Percentiles rank a stretch among this genome's conserved stretches.
Evolutionary conservation across 2,797 vertebrate species (phyloP).

Genomic region (Rhinatrema bivittatum): DNA sequence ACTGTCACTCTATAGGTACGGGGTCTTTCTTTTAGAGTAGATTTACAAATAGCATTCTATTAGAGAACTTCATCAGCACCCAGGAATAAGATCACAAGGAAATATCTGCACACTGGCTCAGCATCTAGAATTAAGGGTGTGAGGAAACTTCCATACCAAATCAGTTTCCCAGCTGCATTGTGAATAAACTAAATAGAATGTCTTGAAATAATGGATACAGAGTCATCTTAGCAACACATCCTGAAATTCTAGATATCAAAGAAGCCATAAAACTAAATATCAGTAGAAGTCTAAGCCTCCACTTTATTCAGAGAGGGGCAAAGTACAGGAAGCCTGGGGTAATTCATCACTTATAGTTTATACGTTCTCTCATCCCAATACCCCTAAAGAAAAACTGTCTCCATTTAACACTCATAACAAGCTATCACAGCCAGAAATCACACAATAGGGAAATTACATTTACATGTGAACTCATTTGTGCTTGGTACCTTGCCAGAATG

Average conservation of each 20-base stretch:
- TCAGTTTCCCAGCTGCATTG: neutral
- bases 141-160: too few relatives aligned
- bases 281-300: neutral
- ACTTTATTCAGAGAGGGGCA: slow-evolving; percentile 3
- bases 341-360: slow-evolving; percentile 29
- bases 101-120: too few relatives aligned
- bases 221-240: too few relatives aligned
- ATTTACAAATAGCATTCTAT: too few relatives aligned
- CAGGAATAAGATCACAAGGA: too few relatives aligned
- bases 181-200: neutral
- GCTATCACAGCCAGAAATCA: slow-evolving; percentile 23
- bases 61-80: too few relatives aligned
- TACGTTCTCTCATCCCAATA: slow-evolving; percentile 21
- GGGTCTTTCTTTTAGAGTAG: too few relatives aligned
- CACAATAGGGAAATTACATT: slow-evolving; percentile 39
- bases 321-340: slow-evolving; percentile 13
- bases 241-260: neutral
- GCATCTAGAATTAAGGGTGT: too few relatives aligned
- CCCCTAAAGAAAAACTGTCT: slow-evolving; percentile 1
- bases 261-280: slow-evolving; percentile 22
- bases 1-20: too few relatives aligned
- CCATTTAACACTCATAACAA: slow-evolving; percentile 35
- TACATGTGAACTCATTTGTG: slow-evolving; percentile 34
- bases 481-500: slow-evolving; percentile 38
- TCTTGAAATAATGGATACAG: neutral